phyloP scores from a whole-genome alignment of 1,140 invertebrate genomes.

The Trichonephila inaurata region DNA sequence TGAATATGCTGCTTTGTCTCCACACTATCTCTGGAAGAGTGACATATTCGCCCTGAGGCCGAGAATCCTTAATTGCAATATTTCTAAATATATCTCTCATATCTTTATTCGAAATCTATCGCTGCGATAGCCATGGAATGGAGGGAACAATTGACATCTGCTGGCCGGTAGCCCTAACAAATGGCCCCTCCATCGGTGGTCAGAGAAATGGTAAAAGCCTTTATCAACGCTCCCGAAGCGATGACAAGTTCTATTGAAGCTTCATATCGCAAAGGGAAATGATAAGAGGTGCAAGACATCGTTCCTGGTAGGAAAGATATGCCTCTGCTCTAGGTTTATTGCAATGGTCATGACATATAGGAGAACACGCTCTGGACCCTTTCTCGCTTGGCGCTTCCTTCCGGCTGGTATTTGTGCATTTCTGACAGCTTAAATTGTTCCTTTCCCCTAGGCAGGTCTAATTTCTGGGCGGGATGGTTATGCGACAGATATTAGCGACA shows the following conservation, averaged over 20 bases:
- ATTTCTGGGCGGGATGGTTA: neutral
- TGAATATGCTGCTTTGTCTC: neutral
- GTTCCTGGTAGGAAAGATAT: conserved; percentile 45
- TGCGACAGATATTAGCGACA: neutral
- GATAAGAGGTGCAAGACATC: neutral
- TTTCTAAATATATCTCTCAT: conserved; percentile 17
- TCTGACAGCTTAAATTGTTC: conserved; percentile 49
- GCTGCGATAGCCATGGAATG: neutral
- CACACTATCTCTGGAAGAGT: neutral
- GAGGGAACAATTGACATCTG: conserved; percentile 60
- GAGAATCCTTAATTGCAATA: neutral
- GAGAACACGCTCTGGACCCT: neutral
- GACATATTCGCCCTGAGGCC: neutral
- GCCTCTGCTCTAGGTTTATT: neutral
- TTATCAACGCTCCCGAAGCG: conserved; percentile 52
- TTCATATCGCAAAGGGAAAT: conserved; percentile 34
- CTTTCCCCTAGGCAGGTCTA: neutral
- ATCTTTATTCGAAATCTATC: conserved; percentile 71
- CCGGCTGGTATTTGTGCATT: neutral
- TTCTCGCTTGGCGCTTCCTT: conserved; percentile 6
- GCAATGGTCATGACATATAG: conserved; percentile 8
- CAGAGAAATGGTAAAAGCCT: conserved; percentile 63
- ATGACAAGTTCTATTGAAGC: conserved; percentile 66
- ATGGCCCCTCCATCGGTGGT: conserved; percentile 30
- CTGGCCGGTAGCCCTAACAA: conserved; percentile 20